A percentile compares a stretch with the other conserved stretches of the same genome.
Conservation (phyloP, 1,140 invertebrate genomes). For the Leptinotarsa texana region DNA sequence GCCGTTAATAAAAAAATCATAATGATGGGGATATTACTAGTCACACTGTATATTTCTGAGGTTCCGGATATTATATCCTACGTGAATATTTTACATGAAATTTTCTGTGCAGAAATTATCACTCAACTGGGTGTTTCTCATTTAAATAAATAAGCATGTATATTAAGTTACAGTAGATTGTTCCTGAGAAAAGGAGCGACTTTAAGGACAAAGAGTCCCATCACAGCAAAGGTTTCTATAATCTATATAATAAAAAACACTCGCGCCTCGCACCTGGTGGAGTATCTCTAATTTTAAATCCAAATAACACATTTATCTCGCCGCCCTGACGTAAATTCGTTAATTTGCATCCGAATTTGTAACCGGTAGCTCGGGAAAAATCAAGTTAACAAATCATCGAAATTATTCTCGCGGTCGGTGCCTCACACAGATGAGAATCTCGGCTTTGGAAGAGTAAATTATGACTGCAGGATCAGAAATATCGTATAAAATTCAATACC, state of each 20-base stretch:
- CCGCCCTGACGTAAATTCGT: conserved; percentile 38
- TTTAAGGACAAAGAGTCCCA: neutral
- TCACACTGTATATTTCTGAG: too few relatives aligned
- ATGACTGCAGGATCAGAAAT: conserved; percentile 5
- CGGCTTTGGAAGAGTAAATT: conserved; percentile 20
- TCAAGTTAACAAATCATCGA: conserved; percentile 34
- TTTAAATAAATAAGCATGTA: too few relatives aligned
- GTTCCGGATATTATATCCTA: too few relatives aligned
- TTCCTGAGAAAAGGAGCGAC: too few relatives aligned
- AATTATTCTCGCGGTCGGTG: conserved; percentile 26
- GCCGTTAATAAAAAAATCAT: too few relatives aligned
- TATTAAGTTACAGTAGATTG: too few relatives aligned
- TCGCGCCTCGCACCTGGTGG: conserved; percentile 13
- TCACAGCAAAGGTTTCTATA: conserved; percentile 15
- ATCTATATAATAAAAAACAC: conserved; percentile 15
- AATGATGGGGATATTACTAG: too few relatives aligned
- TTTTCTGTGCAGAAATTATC: too few relatives aligned
- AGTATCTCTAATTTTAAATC: conserved; percentile 42
- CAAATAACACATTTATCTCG: conserved; percentile 43
- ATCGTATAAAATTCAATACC: conserved; percentile 42
- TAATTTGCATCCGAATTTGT: conserved; percentile 41
- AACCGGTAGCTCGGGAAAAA: conserved; percentile 34
- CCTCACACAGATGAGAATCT: conserved; percentile 7
- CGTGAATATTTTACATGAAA: too few relatives aligned
- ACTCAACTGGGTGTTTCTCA: too few relatives aligned